These are phyloP conservation scores for Monarcha castaneiventris DNA, from an alignment of 2,113 vertebrate species.

Conservation along the genomic window DNA sequence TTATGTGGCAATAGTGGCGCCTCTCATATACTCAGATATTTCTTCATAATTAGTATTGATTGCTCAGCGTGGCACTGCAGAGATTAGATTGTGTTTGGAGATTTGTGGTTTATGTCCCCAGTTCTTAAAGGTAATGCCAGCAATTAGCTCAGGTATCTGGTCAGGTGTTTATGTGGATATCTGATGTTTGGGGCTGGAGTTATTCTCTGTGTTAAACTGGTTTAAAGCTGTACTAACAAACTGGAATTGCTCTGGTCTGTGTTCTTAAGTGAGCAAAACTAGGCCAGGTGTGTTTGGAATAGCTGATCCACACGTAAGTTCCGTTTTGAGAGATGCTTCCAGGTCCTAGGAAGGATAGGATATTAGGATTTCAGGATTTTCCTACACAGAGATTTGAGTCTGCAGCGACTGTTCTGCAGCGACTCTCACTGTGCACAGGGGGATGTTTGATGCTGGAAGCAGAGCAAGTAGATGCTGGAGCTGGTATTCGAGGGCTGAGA, in stretches of 20 bases:
- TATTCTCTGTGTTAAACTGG: background rate
- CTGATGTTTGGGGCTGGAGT: background rate
- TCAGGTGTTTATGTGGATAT: background rate
- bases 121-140: background rate
- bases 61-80: background rate
- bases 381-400: background rate
- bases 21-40: background rate
- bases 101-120: background rate
- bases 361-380: background rate
- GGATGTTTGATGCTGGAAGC: background rate
- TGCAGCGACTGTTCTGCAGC: background rate
- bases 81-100: background rate
- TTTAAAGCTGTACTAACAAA: background rate
- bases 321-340: background rate
- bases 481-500: background rate
- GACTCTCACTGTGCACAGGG: accelerated
- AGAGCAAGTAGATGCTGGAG: background rate
- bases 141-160: background rate
- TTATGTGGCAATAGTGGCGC: slow-evolving; percentile 4
- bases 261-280: background rate
- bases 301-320: accelerated
- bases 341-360: background rate
- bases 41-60: slow-evolving; percentile 39
- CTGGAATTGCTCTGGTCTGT: background rate
- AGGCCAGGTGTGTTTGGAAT: background rate